phyloP scores from a whole-genome alignment of 2,888 invertebrate species.

The Lutraria lutraria region DNA sequence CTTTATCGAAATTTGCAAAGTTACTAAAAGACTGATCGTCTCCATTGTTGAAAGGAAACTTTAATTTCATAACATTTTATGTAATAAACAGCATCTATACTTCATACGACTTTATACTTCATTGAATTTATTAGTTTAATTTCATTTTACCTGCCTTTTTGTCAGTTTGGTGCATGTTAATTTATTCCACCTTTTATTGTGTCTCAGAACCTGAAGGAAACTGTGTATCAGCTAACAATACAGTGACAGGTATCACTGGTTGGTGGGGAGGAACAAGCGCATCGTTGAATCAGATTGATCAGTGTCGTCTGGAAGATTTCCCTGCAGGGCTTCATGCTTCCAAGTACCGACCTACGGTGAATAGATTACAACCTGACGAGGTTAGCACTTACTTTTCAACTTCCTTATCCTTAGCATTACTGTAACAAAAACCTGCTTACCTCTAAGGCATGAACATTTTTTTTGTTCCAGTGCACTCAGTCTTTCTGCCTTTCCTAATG shows the following conservation, averaged over 20 bases:
- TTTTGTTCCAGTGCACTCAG: no score
- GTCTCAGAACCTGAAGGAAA: slow-evolving; percentile 76
- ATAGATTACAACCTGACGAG: slow-evolving; percentile 95
- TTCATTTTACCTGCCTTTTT: no score
- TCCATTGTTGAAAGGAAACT: no score
- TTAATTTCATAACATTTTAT: no score
- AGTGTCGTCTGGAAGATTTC: slow-evolving; percentile 90
- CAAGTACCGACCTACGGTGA: slow-evolving; percentile 95
- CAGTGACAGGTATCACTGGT: slow-evolving; percentile 75
- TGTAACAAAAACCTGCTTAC: not conserved
- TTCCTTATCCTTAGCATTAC: not conserved
- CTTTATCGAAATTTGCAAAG: no score
- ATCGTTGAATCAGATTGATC: slow-evolving; percentile 90
- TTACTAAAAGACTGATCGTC: no score
- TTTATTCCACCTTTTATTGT: not conserved
- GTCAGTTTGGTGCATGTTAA: no score
- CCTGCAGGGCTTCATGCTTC: slow-evolving; percentile 96
- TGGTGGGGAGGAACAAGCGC: slow-evolving; percentile 96
- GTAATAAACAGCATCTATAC: no score
- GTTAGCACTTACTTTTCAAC: slow-evolving; percentile 85
- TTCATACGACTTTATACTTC: no score
- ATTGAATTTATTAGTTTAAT: no score
- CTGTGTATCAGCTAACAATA: slow-evolving; percentile 72
- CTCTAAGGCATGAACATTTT: no score
- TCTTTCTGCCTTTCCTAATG: no score